A percentile compares a stretch with the other conserved stretches of the same genome.
Evolutionary conservation across 2,797 vertebrate genomes (phyloP).

Genomic region (Melanotaenia trifasciata): DNA sequence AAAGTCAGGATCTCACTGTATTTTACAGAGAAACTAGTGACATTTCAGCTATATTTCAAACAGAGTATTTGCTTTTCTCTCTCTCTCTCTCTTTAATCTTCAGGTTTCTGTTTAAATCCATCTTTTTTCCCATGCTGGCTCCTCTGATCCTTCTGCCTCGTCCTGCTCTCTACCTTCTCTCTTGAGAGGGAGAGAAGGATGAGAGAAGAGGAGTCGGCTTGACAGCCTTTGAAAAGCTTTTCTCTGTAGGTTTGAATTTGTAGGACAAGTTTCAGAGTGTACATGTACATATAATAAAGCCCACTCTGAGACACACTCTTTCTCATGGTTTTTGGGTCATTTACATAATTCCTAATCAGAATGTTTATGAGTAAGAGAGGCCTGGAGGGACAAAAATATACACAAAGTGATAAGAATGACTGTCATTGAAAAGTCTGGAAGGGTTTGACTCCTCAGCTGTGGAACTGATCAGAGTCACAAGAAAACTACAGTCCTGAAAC

Average conservation of each 20-base stretch:
- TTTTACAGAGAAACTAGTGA: not conserved
- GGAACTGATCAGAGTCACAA: constrained; percentile 43
- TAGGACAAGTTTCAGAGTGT: constrained; percentile 46
- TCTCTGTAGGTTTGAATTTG: constrained; percentile 55
- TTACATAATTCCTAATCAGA: constrained; percentile 73
- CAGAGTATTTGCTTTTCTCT: not conserved
- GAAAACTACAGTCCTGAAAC: constrained; percentile 22
- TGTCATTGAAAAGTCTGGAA: constrained; percentile 37
- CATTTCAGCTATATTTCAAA: not conserved
- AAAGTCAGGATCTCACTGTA: not conserved
- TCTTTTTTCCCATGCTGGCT: constrained; percentile 28
- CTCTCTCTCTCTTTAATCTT: constrained; percentile 29
- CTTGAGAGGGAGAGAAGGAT: constrained; percentile 41
- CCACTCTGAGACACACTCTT: constrained; percentile 12
- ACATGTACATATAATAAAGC: constrained; percentile 15
- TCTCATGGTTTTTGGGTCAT: constrained; percentile 56
- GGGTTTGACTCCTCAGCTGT: constrained; percentile 45
- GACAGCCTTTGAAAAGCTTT: constrained; percentile 67
- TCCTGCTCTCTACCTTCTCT: constrained; percentile 34
- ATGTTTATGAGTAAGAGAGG: constrained; percentile 42
- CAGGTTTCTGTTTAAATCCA: constrained; percentile 37
- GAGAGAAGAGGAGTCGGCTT: constrained; percentile 46
- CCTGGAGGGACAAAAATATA: constrained; percentile 35
- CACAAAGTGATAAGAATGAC: constrained; percentile 21
- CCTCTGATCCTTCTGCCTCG: constrained; percentile 36